A percentile compares a stretch with the other conserved stretches of the same genome.
Evolutionary conservation across 2,888 invertebrate species (phyloP).

Genomic region (Pheosia tremula): DNA sequence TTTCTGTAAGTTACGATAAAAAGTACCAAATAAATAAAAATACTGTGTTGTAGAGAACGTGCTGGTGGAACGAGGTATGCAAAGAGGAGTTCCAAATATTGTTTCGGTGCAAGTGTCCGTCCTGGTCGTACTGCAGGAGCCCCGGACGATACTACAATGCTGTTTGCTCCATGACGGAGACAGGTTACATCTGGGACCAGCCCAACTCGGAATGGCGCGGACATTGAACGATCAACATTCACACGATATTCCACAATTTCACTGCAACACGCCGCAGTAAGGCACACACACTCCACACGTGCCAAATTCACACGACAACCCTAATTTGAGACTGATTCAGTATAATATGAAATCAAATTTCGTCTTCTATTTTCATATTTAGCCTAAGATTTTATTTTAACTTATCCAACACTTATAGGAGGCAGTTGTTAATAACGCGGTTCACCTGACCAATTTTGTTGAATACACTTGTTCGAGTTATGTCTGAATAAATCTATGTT

Average conservation of each 20-base stretch:
- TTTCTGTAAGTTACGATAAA: neutral
- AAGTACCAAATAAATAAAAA: neutral
- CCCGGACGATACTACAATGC: constrained; percentile 96
- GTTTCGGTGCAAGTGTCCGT: constrained; percentile 94
- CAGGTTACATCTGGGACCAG: constrained; percentile 96
- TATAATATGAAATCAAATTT: constrained; percentile 72
- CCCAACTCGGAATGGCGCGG: constrained; percentile 83
- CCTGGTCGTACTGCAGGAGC: constrained; percentile 94
- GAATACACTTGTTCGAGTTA: constrained; percentile 55
- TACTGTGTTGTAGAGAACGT: constrained; percentile 88
- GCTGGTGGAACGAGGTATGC: constrained; percentile 97
- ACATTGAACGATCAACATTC: constrained; percentile 46
- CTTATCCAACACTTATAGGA: constrained; percentile 38
- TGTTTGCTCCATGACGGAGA: constrained; percentile 94
- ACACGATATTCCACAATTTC: constrained; percentile 16
- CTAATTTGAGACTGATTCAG: constrained; percentile 76
- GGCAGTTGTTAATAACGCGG: constrained; percentile 30
- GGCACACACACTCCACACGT: constrained; percentile 35
- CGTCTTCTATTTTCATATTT: constrained; percentile 76
- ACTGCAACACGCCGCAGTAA: constrained; percentile 26
- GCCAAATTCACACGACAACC: constrained; percentile 69
- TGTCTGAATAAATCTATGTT: constrained; percentile 66
- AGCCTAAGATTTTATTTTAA: constrained; percentile 47
- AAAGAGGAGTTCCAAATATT: constrained; percentile 95
- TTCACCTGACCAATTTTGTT: constrained; percentile 51